Percentiles rank a stretch among this genome's conserved stretches.
phyloP scores from a whole-genome alignment of 2,113 vertebrate species.

The Paramisgurnus dabryanus region DNA sequence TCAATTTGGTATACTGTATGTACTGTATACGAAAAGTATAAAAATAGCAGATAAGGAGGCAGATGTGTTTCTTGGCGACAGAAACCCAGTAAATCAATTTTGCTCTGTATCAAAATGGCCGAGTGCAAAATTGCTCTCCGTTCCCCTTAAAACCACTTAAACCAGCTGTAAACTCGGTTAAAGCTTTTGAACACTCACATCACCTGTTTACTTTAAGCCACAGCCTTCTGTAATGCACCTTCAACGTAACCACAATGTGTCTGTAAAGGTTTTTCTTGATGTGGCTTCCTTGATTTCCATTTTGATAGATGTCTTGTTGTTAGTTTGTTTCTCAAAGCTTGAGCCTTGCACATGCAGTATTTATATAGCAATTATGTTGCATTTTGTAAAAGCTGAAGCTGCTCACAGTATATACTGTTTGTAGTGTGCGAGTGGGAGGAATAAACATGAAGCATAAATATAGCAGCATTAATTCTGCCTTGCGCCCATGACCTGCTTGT shows the following conservation, averaged over 20 bases:
- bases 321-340: not conserved
- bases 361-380: not conserved
- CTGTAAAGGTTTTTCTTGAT: no score
- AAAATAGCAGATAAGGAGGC: slow-evolving; percentile 24
- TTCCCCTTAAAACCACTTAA: slow-evolving; percentile 30
- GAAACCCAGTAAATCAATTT: slow-evolving; percentile 5
- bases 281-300: not conserved
- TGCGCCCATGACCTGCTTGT: no score
- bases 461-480: no score
- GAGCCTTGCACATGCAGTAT: not conserved
- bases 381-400: not conserved
- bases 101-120: not conserved
- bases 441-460: no score
- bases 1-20: not conserved
- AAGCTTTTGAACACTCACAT: not conserved
- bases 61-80: not conserved
- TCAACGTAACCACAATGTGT: not conserved
- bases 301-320: not conserved
- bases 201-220: not conserved
- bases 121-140: not conserved
- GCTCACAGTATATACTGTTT: no score
- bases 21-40: not conserved
- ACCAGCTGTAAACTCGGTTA: not conserved
- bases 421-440: no score
- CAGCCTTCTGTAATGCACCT: not conserved